phyloP scores from a whole-genome alignment of 2,888 invertebrate species.

The Tineola bisselliella region DNA sequence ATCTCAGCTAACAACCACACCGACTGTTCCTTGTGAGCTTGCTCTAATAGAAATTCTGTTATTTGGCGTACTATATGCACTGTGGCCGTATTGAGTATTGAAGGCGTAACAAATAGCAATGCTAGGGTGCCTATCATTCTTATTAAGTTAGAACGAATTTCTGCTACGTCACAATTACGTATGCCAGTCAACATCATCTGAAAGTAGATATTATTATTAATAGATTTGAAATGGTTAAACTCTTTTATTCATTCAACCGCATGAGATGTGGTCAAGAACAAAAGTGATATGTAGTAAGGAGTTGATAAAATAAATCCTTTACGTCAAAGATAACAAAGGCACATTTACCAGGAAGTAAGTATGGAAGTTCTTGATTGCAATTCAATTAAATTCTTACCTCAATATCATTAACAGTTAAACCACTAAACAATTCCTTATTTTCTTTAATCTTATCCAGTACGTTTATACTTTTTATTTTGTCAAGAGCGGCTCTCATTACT shows the following conservation, averaged over 20 bases:
- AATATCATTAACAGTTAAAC: slow-evolving; percentile 67
- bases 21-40: slow-evolving; percentile 69
- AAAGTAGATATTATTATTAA: slow-evolving; percentile 19
- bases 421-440: slow-evolving; percentile 19
- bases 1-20: slow-evolving; percentile 80
- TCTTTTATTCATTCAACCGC: too few species aligned
- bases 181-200: slow-evolving; percentile 66
- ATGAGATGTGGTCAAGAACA: too few species aligned
- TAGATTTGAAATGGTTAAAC: background rate
- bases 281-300: too few species aligned
- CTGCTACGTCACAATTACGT: slow-evolving; percentile 58
- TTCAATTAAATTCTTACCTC: slow-evolving; percentile 42
- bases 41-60: slow-evolving; percentile 70
- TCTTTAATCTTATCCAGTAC: slow-evolving; percentile 25
- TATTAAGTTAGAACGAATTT: slow-evolving; percentile 68
- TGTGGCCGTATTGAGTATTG: slow-evolving; percentile 45
- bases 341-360: too few species aligned
- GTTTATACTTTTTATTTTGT: slow-evolving; percentile 67
- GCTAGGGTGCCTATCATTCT: slow-evolving; percentile 69
- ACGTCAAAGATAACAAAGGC: too few species aligned
- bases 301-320: too few species aligned
- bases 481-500: slow-evolving; percentile 77
- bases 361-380: too few species aligned
- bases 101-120: slow-evolving; percentile 48
- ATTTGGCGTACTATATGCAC: slow-evolving; percentile 50